Evolutionary conservation across 2,113 vertebrate genomes (phyloP).

Genomic region (Ascaphus truei): DNA sequence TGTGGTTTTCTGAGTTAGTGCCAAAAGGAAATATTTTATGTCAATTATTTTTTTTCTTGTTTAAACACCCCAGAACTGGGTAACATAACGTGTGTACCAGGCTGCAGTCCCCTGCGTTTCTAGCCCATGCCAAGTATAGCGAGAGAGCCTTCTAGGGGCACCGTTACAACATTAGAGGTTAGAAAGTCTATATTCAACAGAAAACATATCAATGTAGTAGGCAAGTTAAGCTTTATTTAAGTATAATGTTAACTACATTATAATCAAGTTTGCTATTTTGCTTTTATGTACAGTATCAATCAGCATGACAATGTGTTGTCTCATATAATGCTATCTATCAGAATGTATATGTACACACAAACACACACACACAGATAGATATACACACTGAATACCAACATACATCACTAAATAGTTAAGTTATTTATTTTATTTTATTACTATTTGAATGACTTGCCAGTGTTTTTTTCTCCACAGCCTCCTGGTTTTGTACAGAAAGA

Average conservation of each 20-base stretch:
- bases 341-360: too few species aligned
- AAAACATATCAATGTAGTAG: slow-evolving; percentile 17
- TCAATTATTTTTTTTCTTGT: slow-evolving; percentile 31
- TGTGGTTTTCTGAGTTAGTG: slow-evolving; percentile 26
- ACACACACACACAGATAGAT: too few species aligned
- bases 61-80: slow-evolving; percentile 29
- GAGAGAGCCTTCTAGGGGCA: slow-evolving; percentile 20
- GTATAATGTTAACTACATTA: slow-evolving; percentile 9
- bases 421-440: slow-evolving; percentile 11
- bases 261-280: slow-evolving; percentile 9
- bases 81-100: slow-evolving; percentile 20
- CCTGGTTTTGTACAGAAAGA: not conserved
- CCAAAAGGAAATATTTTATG: slow-evolving; percentile 30
- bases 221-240: not conserved
- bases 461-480: not conserved
- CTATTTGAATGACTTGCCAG: not conserved
- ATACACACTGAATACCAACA: not conserved
- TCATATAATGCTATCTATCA: too few species aligned
- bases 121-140: slow-evolving; percentile 3
- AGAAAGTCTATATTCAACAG: slow-evolving; percentile 27
- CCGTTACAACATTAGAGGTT: slow-evolving; percentile 16
- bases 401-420: not conserved
- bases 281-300: slow-evolving; percentile 9
- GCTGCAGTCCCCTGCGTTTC: slow-evolving; percentile 4
- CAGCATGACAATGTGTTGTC: not conserved